These are phyloP conservation scores for Melanotaenia duboulayi DNA, from an alignment of 2,113 vertebrate genomes.

Conservation along the genomic window DNA sequence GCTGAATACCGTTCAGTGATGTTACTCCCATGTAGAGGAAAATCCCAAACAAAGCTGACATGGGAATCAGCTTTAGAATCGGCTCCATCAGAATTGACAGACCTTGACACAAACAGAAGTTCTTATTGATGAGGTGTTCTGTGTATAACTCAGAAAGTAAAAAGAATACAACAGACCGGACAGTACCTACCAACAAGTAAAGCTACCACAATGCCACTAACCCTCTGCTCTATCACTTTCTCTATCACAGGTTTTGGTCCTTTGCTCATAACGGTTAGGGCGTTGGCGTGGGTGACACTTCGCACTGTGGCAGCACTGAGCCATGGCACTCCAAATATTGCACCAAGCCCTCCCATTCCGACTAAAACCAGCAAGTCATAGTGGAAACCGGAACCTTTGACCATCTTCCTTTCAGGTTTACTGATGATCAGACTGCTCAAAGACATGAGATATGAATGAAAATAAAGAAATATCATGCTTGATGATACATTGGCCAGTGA, in stretches of 20 bases:
- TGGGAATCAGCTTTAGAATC: constrained; percentile 90
- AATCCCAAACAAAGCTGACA: constrained; percentile 95
- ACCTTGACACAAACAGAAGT: constrained; percentile 76
- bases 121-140: not conserved
- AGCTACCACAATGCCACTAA: constrained; percentile 92
- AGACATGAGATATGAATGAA: constrained; percentile 3
- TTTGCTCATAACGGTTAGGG: constrained; percentile 93
- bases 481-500: not conserved
- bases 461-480: not conserved
- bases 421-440: constrained; percentile 89
- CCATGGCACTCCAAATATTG: constrained; percentile 96
- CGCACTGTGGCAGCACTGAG: constrained; percentile 95
- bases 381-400: constrained; percentile 96
- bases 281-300: constrained; percentile 93
- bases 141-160: not conserved
- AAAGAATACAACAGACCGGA: not conserved
- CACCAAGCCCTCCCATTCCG: constrained; percentile 89
- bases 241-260: constrained; percentile 83
- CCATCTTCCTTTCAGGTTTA: constrained; percentile 94
- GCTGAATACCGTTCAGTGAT: constrained; percentile 94
- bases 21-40: constrained; percentile 99
- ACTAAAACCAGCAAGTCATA: constrained; percentile 94
- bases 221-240: constrained; percentile 92
- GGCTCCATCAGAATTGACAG: constrained; percentile 96
- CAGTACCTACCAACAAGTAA: constrained; percentile 90